phyloP scores from a whole-genome alignment of 2,888 invertebrate species.

The Sylvicola fuscatus region DNA sequence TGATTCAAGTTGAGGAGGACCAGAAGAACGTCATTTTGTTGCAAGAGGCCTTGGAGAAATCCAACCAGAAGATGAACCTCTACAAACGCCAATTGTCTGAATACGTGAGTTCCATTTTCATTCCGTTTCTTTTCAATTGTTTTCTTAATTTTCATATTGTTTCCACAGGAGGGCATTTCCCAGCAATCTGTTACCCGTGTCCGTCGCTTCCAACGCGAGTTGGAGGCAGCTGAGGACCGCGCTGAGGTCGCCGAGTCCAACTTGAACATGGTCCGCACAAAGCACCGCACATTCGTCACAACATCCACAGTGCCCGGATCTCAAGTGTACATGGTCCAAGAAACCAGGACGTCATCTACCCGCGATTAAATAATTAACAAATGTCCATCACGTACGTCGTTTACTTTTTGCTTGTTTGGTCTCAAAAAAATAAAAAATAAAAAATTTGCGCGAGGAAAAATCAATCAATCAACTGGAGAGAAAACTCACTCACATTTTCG shows the following conservation, averaged over 20 bases:
- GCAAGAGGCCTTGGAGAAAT: constrained; percentile 77
- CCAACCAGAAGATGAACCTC: constrained; percentile 68
- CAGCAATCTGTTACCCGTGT: constrained; percentile 86
- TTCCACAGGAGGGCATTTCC: constrained; percentile 65
- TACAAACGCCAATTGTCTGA: constrained; percentile 93
- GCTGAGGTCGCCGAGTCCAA: constrained; percentile 90
- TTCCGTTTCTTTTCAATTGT: not conserved
- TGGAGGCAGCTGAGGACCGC: constrained; percentile 94
- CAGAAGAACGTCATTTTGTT: constrained; percentile 86
- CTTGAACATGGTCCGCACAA: constrained; percentile 86
- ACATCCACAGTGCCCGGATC: constrained; percentile 82
- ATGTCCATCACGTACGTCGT: no score
- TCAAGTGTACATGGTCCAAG: constrained; percentile 78
- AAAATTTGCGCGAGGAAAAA: no score
- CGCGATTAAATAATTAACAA: no score
- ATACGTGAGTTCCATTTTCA: constrained; percentile 37
- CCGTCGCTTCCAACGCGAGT: constrained; percentile 93
- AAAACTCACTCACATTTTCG: no score
- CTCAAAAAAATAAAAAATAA: no score
- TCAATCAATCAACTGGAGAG: no score
- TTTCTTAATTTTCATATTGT: constrained; percentile 6
- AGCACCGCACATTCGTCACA: constrained; percentile 95
- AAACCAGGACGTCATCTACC: constrained; percentile 33
- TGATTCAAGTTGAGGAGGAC: constrained; percentile 91
- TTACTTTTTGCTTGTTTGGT: no score